Evolutionary conservation across 2,797 vertebrate species (phyloP), one percentile per base, ranked within the genome.

Genomic region (Phylloscopus collybita): DNA sequence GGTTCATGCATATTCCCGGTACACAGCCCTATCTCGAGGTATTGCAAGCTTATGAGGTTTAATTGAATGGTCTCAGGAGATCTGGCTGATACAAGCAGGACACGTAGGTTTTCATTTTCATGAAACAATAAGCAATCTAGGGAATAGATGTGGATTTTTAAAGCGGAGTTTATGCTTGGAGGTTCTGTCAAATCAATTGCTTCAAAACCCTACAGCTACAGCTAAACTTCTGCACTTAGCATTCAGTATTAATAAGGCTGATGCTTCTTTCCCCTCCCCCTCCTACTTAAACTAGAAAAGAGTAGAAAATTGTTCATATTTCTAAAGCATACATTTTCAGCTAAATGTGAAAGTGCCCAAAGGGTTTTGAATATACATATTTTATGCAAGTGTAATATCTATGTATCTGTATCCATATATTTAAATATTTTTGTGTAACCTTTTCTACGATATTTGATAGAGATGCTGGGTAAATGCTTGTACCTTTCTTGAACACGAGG

Each of bases 151-250:
- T 96, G 95, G 97, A 96, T 97, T 97, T 95, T 96, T 88, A 91
- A 96, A 97, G 96, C 87, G 90, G 93, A 91, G 95, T 97, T 98
- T 96, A 96, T 95, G 96, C 96, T 96, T 91, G 84, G 90, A 96
- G 96, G 97, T 98, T 98, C 98, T 97, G 96, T 98, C 97, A 98
- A 97, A 97, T 92, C 96, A 97, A 97, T 97, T 98, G 97, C 97
- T 97, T 97, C 97, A 98, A 97, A 97, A 83, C 91, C 96, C 96
- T 97, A 91, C 95, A 98, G 97, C 95, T 98, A 95, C 93, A 97
- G 96, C 95, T 97, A 96, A 97, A 97, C 96, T 97, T 97, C 95
- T 96, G 95, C 97, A 97, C 96, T 98, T 98, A 96, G 93, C 97
- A 96, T 97, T 98, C 96, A 97, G 93, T 98, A 98, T 97, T 97